A percentile compares a stretch with the other conserved stretches of the same genome.
phyloP scores from a whole-genome alignment of 2,888 invertebrate species.

The Glomeris marginata region DNA sequence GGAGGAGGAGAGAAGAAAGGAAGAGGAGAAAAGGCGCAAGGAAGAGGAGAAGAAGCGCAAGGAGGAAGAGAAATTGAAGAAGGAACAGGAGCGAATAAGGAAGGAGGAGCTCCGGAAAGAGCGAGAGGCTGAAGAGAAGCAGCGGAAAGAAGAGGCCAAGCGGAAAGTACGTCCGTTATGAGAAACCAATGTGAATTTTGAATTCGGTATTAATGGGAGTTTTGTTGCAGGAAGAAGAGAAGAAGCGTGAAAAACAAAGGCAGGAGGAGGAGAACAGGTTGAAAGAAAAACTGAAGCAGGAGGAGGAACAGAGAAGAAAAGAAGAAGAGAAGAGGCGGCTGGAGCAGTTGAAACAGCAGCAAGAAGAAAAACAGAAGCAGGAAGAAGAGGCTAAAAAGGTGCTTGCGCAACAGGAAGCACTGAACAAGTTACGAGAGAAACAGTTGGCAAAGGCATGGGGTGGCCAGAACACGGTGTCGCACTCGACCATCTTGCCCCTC shows the following conservation, averaged over 20 bases:
- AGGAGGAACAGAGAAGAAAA: conserved; percentile 17
- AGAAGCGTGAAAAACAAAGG: conserved; percentile 1
- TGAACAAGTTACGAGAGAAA: conserved; percentile 35
- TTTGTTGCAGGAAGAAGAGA: conserved; percentile 7
- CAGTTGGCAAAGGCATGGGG: conserved; percentile 30
- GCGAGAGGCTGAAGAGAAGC: conserved; percentile 34
- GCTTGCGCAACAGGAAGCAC: conserved; percentile 33
- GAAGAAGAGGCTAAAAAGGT: conserved; percentile 22
- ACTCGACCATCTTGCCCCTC: conserved; percentile 28
- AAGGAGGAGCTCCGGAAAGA: conserved; percentile 18
- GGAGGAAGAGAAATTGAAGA: background rate
- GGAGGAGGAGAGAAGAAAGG: background rate
- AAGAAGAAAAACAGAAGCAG: conserved; percentile 17
- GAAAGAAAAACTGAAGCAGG: conserved; percentile 18
- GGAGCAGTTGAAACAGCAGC: conserved; percentile 16
- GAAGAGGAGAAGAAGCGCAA: background rate
- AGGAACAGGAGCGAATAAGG: conserved; percentile 10
- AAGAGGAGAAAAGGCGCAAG: background rate
- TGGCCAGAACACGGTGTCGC: conserved; percentile 14
- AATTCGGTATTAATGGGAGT: no score
- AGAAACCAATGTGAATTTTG: no score
- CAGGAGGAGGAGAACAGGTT: conserved; percentile 24
- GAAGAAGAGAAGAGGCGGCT: conserved; percentile 16
- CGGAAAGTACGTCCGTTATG: conserved; percentile 27
- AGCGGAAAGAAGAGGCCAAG: conserved; percentile 30